Conservation (phyloP, 2,888 invertebrate species). For the Latrodectus hesperus region DNA sequence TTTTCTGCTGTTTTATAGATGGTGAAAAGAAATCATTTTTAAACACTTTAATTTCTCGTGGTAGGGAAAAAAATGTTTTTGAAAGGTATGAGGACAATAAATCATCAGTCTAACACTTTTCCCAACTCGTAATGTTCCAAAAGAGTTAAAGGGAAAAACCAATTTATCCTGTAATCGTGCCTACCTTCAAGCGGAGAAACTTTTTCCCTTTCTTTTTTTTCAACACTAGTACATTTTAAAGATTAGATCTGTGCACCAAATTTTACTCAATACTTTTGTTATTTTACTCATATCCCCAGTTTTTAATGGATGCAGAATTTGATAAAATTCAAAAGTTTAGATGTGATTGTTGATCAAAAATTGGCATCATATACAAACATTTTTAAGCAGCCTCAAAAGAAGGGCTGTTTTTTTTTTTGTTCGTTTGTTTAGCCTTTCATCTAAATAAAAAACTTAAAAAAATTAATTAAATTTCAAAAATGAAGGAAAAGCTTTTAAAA, state of each 20-base stretch:
- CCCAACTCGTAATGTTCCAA: slow-evolving; percentile 21
- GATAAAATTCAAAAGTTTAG: background rate
- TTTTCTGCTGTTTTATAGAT: background rate
- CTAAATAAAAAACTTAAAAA: too few relatives aligned
- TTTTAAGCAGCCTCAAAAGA: too few relatives aligned
- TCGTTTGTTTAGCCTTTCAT: too few relatives aligned
- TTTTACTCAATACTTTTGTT: slow-evolving; percentile 5
- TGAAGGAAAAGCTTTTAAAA: too few relatives aligned
- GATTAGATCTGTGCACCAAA: slow-evolving; percentile 32
- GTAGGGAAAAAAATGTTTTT: background rate
- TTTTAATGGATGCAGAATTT: background rate
- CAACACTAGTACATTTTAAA: slow-evolving; percentile 40
- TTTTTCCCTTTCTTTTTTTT: slow-evolving; percentile 7
- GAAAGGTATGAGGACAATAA: slow-evolving; percentile 32
- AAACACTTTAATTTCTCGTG: background rate
- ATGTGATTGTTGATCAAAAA: background rate
- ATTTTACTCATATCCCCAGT: background rate
- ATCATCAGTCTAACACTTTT: slow-evolving; percentile 20
- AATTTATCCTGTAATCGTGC: slow-evolving; percentile 44
- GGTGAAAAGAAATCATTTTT: background rate
- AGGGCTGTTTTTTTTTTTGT: too few relatives aligned
- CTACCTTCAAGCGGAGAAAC: too few relatives aligned
- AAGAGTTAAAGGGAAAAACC: slow-evolving; percentile 34
- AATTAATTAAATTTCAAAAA: too few relatives aligned
- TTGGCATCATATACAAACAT: background rate